Base-by-base conservation (phyloP, 2,888 invertebrate species). In the Lithophane leautieri region DNA sequence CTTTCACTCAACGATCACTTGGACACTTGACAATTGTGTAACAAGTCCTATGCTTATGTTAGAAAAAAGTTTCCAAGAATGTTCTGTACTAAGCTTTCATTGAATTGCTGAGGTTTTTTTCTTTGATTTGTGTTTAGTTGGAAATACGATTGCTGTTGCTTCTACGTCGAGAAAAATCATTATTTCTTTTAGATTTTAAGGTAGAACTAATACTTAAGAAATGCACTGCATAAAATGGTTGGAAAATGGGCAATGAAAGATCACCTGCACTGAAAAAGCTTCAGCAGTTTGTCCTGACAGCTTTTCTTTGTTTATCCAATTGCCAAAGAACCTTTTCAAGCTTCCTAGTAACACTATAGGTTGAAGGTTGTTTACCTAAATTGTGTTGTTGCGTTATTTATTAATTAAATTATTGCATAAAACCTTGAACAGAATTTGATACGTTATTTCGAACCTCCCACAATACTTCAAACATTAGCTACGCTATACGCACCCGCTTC, bases 11-110 rank as follows among this genome's bases (percentile, higher is more conserved):
- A 73, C 76, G 79, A 77, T 84, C 82, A 81, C 83, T 76, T 68
- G 84, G 83, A 84, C 83, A 87, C 88, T 86, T 89, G 84, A 86
- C 79, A 80, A 90, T 91, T 91, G 89, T 89, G 86, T 86, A 91
- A 91, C 81, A 88, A 84, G 84, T 72, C 84, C 79, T 73, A 78
- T 73, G 76, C 56, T 84, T 78, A 76, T 79, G 76, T 84, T 75
- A 78, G 76, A 73, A 28, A 47, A 47, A 22, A 12, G 44, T 70
- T 70, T 65, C 40, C 16, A 47, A 67, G 67, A 62, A 52, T 58
- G 65, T 62, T 50, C 25, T 7, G 50, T 65, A 52, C 44, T 34
- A n/a, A 81, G 50, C 68, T 65, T 79, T 83, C 54, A 47, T 60
- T 34, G 25, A 44, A 52, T 19, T 25, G 0, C 9, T n/a, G 22